These are phyloP conservation scores for Gadopsis marmoratus DNA, from an alignment of 2,797 vertebrate genomes.

Conservation along the genomic window DNA sequence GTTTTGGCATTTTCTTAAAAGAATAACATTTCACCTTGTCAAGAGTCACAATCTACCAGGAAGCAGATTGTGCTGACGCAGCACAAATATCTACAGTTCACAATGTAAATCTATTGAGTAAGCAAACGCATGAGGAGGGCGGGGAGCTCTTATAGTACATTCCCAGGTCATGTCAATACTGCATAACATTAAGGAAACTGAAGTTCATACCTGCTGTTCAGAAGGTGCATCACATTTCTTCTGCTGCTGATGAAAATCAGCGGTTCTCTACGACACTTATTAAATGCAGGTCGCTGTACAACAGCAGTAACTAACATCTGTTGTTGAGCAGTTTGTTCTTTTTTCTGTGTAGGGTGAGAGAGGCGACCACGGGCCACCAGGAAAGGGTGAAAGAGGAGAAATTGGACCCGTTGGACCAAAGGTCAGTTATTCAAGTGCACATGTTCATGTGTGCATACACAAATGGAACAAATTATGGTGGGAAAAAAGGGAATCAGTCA, in stretches of 20 bases:
- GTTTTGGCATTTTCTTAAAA: not conserved
- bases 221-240: slow-evolving; percentile 2
- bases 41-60: not conserved
- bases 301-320: not conserved
- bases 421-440: slow-evolving; percentile 83
- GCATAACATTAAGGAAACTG: slow-evolving; percentile 15
- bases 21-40: slow-evolving; percentile 16
- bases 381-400: slow-evolving; percentile 93
- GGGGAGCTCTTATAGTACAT: not conserved
- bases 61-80: slow-evolving; percentile 19
- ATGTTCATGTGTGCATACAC: not conserved
- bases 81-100: slow-evolving; percentile 17
- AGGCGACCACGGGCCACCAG: slow-evolving; percentile 91
- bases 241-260: slow-evolving; percentile 30
- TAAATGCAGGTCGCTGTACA: not conserved
- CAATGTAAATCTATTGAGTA: slow-evolving; percentile 28
- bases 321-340: slow-evolving; percentile 7
- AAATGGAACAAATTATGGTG: not conserved
- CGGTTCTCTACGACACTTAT: not conserved
- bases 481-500: not conserved
- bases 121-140: slow-evolving; percentile 11
- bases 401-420: slow-evolving; percentile 90
- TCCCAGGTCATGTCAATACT: slow-evolving; percentile 13
- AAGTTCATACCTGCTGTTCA: slow-evolving; percentile 8
- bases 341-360: slow-evolving; percentile 88